A percentile compares a stretch with the other conserved stretches of the same genome.
Conservation (phyloP, 2,797 vertebrate species). For the Antrozous pallidus region DNA sequence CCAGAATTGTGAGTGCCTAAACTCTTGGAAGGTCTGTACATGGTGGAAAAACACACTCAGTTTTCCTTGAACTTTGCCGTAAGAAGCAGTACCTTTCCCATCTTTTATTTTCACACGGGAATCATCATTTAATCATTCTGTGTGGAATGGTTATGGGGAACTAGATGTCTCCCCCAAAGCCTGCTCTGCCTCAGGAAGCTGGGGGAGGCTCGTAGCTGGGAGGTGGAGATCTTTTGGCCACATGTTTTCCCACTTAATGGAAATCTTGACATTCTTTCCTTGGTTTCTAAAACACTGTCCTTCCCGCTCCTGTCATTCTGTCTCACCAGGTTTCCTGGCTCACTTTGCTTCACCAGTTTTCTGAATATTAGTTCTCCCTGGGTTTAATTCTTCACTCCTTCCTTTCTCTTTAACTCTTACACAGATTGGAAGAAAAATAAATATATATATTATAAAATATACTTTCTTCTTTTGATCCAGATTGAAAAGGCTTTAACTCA, state of each 20-base stretch:
- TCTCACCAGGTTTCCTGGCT: neutral
- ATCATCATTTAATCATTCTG: neutral
- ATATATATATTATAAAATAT: neutral
- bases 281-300: neutral
- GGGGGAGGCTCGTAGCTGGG: rapidly evolving
- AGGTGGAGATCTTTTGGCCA: neutral
- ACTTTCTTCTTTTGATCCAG: neutral
- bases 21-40: neutral
- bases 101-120: neutral
- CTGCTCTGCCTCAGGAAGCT: neutral
- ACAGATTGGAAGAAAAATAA: neutral
- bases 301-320: neutral
- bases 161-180: neutral
- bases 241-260: neutral
- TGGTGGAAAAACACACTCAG: neutral
- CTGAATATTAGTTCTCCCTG: neutral
- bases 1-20: neutral
- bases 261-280: neutral
- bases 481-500: slow-evolving; percentile 3
- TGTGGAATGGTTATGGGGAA: neutral
- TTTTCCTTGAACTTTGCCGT: neutral
- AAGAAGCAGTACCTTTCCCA: neutral
- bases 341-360: neutral
- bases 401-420: neutral
- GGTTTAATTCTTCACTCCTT: neutral